Conservation (phyloP, 2,113 vertebrate species). For the Tenrec ecaudatus region DNA sequence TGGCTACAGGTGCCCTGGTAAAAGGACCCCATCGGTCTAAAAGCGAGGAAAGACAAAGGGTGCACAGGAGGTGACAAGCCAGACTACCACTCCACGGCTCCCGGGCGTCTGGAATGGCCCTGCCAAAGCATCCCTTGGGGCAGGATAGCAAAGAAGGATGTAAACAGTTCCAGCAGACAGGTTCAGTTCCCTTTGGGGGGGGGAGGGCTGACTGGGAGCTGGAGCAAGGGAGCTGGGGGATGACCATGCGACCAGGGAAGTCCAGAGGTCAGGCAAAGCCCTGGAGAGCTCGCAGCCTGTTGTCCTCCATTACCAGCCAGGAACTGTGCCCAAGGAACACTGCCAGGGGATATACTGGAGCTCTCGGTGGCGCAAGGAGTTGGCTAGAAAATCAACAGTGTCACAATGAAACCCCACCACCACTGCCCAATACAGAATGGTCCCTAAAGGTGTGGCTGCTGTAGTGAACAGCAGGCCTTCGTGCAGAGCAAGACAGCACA, state of each 20-base stretch:
- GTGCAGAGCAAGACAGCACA: not conserved
- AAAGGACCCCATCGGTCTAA: slow-evolving; percentile 75
- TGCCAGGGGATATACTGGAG: not conserved
- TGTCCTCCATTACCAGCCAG: not conserved
- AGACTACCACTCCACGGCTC: not conserved
- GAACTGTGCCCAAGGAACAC: not conserved
- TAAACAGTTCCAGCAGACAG: not conserved
- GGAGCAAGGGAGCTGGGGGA: not conserved
- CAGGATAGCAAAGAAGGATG: too few relatives aligned
- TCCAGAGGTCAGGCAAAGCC: not conserved
- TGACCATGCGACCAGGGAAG: not conserved
- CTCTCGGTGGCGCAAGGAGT: not conserved
- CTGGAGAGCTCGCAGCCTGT: not conserved
- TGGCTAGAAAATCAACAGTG: not conserved
- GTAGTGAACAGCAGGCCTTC: not conserved
- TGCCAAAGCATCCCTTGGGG: not conserved
- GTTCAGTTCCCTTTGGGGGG: not conserved
- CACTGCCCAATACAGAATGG: not conserved
- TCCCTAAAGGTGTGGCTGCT: not conserved
- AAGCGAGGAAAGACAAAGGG: not conserved
- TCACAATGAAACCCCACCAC: not conserved
- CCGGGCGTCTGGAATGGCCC: not conserved
- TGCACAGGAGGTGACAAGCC: not conserved
- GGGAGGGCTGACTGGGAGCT: not conserved
- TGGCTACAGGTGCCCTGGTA: slow-evolving; percentile 82